Evolutionary conservation across 2,113 vertebrate genomes (phyloP).

Genomic region (Lutjanus erythropterus): DNA sequence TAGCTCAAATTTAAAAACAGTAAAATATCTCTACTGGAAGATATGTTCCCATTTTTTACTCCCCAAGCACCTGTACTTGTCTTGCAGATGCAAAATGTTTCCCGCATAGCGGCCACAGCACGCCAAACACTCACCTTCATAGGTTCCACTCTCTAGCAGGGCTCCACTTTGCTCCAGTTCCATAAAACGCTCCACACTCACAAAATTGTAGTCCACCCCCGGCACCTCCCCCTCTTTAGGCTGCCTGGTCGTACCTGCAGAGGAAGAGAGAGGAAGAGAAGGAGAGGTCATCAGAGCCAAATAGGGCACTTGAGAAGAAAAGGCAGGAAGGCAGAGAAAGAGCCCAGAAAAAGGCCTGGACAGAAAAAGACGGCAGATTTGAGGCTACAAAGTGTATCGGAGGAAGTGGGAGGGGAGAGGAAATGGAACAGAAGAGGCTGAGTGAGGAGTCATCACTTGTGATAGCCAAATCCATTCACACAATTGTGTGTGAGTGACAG

Average conservation of each 20-base stretch:
- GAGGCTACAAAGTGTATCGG: conserved; percentile 62
- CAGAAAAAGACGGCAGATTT: conserved; percentile 64
- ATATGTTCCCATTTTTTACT: conserved; percentile 34
- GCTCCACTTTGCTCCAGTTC: conserved; percentile 99
- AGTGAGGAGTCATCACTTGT: conserved; percentile 70
- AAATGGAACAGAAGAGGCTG: conserved; percentile 71
- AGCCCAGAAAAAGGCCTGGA: conserved; percentile 45
- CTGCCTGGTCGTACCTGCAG: conserved; percentile 96
- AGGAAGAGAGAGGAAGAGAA: conserved; percentile 19
- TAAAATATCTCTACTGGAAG: conserved; percentile 33
- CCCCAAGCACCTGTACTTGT: conserved; percentile 38
- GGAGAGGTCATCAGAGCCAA: conserved; percentile 64
- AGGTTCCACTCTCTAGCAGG: conserved; percentile 98
- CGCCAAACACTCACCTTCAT: conserved; percentile 92
- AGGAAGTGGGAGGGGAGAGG: conserved; percentile 76
- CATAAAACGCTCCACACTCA: conserved; percentile 99
- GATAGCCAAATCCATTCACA: conserved; percentile 76
- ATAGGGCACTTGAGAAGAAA: conserved; percentile 78
- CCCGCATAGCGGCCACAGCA: background rate
- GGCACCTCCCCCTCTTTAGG: conserved; percentile 99
- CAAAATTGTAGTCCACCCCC: conserved; percentile 99
- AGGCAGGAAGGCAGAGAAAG: conserved; percentile 74
- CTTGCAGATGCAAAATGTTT: conserved; percentile 34
- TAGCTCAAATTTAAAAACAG: conserved; percentile 41
- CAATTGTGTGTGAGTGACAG: conserved; percentile 66